Base-by-base conservation (phyloP, 1,140 invertebrate species). In the Achatina immaculata region DNA sequence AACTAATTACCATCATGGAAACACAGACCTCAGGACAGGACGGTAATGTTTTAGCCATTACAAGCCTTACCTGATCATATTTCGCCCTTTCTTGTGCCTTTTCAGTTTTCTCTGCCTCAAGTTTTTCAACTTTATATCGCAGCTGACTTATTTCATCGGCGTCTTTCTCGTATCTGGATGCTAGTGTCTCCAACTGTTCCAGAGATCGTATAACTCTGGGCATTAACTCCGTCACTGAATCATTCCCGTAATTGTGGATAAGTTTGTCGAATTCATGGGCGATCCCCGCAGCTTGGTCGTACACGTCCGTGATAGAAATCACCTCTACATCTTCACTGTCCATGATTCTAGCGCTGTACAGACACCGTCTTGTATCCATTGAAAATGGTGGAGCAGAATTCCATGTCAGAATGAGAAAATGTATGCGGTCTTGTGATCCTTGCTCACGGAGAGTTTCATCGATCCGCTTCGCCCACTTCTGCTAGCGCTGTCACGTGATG, bases 261-360 rank as follows among this genome's bases (percentile, higher is more conserved):
- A 99, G 94, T 91, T 96, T 96, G 91, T 99, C 97, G 88, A 98
- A 98, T 93, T 99, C 97, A 92, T 97, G 97, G 66, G 97, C 98
- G 91, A 99, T 99, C 85, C 96, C 96, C n/a, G 96, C 96, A 21
- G 98, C 98, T 87, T 98, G 94, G 91, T 98, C 97, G 89, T 99
- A 99, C 68, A 99, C 98, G 92, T 99, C 97, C 78, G 98, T 96
- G 40, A 98, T 89, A 43, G 89, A 84, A 58, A 91, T 84, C 65
- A 55, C 79, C 34, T 83, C 78, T 66, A 85, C 74, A 66, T 82
- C 72, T 75, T 88, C 88, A 79, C 85, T 85, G 58, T 83, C 82
- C 87, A 88, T 89, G 38, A 85, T 86, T 71, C 82, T 73, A 80
- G 86, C 84, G 48, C 84, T 85, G 71, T 78, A 83, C 21, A 83